Percentiles rank a stretch among this genome's conserved stretches.
These are phyloP conservation scores for Taurulus bubalis DNA, from an alignment of 2,113 vertebrate species.

Conservation along the genomic window DNA sequence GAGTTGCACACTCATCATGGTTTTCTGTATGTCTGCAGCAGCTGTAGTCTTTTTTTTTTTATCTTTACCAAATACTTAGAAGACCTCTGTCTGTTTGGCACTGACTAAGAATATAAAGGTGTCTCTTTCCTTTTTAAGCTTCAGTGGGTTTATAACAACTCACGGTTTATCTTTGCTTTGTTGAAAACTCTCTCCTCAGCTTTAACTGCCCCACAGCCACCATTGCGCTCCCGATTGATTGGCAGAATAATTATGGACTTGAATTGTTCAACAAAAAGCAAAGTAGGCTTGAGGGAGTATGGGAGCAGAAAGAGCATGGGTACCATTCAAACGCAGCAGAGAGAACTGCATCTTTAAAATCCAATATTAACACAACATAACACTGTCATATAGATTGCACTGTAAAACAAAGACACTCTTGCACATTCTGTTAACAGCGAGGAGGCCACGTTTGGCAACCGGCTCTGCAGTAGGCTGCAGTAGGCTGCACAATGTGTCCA, in stretches of 20 bases:
- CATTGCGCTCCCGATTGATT: constrained; percentile 75
- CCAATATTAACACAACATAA: constrained; percentile 41
- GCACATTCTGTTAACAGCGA: constrained; percentile 33
- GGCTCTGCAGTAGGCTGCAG: constrained; percentile 62
- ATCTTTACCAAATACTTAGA: constrained; percentile 45
- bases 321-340: constrained; percentile 45
- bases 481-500: constrained; percentile 74
- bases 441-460: constrained; percentile 46
- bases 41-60: constrained; percentile 42
- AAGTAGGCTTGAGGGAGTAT: constrained; percentile 71
- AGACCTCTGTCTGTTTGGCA: constrained; percentile 52
- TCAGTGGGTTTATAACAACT: constrained; percentile 64
- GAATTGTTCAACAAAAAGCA: constrained; percentile 74
- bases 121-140: constrained; percentile 59
- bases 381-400: constrained; percentile 36
- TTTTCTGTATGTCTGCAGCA: constrained; percentile 33
- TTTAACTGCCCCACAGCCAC: constrained; percentile 73
- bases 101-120: constrained; percentile 64
- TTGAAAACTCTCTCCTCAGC: constrained; percentile 67
- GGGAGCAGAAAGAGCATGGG: constrained; percentile 68
- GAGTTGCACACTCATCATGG: background rate
- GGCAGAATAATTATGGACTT: constrained; percentile 84
- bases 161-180: constrained; percentile 62
- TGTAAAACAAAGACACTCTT: constrained; percentile 38
- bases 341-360: constrained; percentile 59